A percentile compares a stretch with the other conserved stretches of the same genome.
Conservation (phyloP, 2,888 invertebrate species). For the Tetramorium bicarinatum region DNA sequence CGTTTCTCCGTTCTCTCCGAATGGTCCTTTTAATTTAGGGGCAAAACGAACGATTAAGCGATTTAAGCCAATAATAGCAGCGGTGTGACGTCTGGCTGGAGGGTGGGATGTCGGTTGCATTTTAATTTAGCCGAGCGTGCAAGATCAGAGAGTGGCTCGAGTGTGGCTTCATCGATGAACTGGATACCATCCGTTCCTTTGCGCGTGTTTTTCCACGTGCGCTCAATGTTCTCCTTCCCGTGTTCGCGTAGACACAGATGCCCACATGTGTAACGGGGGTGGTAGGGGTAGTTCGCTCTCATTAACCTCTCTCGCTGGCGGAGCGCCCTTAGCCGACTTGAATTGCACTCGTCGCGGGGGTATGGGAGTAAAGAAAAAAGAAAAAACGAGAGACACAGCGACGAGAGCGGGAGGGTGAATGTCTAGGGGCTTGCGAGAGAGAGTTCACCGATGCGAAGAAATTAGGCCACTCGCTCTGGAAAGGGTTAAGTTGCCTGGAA, state of each 20-base stretch:
- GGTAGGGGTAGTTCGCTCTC: conserved; percentile 74
- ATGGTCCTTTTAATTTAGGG: not conserved
- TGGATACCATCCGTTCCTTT: conserved; percentile 18
- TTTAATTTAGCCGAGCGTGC: conserved; percentile 50
- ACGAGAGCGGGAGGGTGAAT: conserved; percentile 18
- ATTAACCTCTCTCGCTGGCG: conserved; percentile 79
- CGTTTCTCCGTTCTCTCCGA: not conserved
- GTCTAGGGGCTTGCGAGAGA: conserved; percentile 36
- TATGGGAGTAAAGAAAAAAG: conserved; percentile 35
- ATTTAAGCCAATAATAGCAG: conserved; percentile 19
- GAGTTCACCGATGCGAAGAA: conserved; percentile 75
- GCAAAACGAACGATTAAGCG: conserved; percentile 21
- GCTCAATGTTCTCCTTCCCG: not conserved
- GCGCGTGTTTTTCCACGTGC: conserved; percentile 33
- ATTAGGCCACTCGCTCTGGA: conserved; percentile 72
- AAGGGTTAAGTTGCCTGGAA: conserved; percentile 24
- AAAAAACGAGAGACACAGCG: conserved; percentile 46
- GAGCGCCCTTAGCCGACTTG: conserved; percentile 80
- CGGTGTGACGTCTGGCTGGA: not conserved
- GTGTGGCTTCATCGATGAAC: conserved; percentile 17
- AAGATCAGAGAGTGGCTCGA: conserved; percentile 33
- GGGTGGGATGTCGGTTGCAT: not conserved
- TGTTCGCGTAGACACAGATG: not conserved
- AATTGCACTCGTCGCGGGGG: conserved; percentile 79
- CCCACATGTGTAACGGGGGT: conserved; percentile 10